phyloP scores from a whole-genome alignment of 37 sponge, comb jelly and placozoan species.

The Petrosia ficiformis region DNA sequence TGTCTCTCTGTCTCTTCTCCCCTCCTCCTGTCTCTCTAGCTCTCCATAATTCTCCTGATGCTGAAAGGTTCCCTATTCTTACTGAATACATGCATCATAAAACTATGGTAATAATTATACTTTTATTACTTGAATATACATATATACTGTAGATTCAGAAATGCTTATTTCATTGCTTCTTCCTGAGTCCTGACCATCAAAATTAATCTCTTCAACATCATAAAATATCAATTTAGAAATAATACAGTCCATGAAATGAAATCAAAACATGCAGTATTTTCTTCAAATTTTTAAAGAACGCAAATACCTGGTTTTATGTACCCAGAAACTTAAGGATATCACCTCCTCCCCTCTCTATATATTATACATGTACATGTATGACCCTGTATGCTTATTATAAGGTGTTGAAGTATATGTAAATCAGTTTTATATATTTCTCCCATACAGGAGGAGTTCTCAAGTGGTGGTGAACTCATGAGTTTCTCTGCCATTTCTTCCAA shows the following conservation, averaged over 20 bases:
- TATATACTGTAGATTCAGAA: too few species aligned
- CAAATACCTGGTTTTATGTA: too few species aligned
- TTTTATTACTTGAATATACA: too few species aligned
- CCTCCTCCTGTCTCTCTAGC: constrained; percentile 27
- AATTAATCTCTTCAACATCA: too few species aligned
- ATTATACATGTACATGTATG: too few species aligned
- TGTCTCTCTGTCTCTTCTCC: not conserved
- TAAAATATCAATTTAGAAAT: too few species aligned
- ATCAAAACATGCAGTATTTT: not conserved
- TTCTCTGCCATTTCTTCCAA: constrained; percentile 79
- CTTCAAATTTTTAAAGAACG: not conserved
- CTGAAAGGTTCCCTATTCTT: constrained; percentile 52
- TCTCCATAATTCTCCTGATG: constrained; percentile 57
- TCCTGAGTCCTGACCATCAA: too few species aligned
- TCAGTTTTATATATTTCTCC: not conserved
- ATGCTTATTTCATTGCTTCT: too few species aligned
- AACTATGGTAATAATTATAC: constrained; percentile 49
- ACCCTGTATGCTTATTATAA: not conserved
- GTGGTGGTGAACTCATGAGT: constrained; percentile 54
- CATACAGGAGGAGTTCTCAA: constrained; percentile 52
- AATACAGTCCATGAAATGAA: not conserved
- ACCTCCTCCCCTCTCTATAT: too few species aligned
- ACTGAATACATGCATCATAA: constrained; percentile 68
- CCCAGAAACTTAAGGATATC: too few species aligned
- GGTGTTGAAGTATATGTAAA: too few species aligned